Evolutionary conservation across 2,797 vertebrate species (phyloP).

Genomic region (Masticophis lateralis): DNA sequence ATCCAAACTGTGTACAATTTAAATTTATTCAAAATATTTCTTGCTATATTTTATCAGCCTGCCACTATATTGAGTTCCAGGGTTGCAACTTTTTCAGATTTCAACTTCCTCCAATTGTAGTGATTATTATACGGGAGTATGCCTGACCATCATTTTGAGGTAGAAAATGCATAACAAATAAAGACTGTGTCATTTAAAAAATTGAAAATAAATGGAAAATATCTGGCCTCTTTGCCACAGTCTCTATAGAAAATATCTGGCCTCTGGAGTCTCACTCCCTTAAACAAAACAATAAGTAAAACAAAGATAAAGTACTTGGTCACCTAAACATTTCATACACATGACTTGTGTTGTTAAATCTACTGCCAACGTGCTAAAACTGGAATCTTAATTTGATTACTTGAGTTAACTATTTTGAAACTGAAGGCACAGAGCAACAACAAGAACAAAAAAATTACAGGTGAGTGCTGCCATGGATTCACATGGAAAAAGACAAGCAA

Average conservation of each 20-base stretch:
- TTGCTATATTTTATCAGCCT: neutral
- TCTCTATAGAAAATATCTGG: neutral
- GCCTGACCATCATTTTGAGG: neutral
- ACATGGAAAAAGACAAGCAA: neutral
- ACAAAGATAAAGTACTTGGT: neutral
- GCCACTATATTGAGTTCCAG: neutral
- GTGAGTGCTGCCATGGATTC: neutral
- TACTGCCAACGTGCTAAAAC: neutral
- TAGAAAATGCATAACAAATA: neutral
- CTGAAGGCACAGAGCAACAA: neutral
- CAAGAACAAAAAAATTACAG: neutral
- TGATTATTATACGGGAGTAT: neutral
- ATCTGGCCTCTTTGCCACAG: neutral
- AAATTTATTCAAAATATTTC: neutral
- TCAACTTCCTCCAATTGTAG: neutral
- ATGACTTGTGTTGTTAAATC: neutral
- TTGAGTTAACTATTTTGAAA: neutral
- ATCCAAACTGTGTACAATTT: neutral
- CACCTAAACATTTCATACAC: neutral
- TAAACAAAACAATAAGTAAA: neutral
- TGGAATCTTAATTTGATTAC: neutral
- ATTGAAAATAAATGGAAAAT: neutral
- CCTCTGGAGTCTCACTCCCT: neutral
- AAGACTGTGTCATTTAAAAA: neutral
- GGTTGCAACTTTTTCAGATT: neutral